phyloP scores from a whole-genome alignment of 2,888 invertebrate species.

The Lissocephala sabroskyi region DNA sequence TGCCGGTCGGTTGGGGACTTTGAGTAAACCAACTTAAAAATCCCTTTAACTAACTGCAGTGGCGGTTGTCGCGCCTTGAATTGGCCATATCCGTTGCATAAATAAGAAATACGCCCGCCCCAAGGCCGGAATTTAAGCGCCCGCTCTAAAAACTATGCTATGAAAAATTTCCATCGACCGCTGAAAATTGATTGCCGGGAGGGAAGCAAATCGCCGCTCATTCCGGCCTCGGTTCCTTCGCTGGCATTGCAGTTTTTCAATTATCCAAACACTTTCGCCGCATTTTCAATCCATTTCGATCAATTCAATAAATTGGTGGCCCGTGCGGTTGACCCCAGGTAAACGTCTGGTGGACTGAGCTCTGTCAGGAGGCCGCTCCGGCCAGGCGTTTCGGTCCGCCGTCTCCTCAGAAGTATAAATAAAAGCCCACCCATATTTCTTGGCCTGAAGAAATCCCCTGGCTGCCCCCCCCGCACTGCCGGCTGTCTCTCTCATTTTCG shows the following conservation, averaged over 20 bases:
- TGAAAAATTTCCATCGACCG: no score
- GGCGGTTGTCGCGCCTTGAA: constrained; percentile 28
- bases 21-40: no score
- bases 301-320: constrained; percentile 28
- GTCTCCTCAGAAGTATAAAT: constrained; percentile 39
- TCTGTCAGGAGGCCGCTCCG: no score
- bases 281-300: constrained; percentile 10
- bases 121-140: constrained; percentile 9
- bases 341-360: constrained; percentile 3
- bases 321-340: neutral
- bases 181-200: no score
- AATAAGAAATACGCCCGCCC: constrained; percentile 21
- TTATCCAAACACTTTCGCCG: constrained; percentile 20
- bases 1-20: neutral
- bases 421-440: constrained; percentile 30
- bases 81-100: constrained; percentile 35
- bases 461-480: neutral
- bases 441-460: neutral
- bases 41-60: constrained; percentile 15
- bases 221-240: no score
- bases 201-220: no score
- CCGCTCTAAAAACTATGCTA: neutral
- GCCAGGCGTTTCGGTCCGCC: no score
- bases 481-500: constrained; percentile 28
- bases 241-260: constrained; percentile 5